Conservation (phyloP, 2,888 invertebrate species). For the Callyntrura sp. region DNA sequence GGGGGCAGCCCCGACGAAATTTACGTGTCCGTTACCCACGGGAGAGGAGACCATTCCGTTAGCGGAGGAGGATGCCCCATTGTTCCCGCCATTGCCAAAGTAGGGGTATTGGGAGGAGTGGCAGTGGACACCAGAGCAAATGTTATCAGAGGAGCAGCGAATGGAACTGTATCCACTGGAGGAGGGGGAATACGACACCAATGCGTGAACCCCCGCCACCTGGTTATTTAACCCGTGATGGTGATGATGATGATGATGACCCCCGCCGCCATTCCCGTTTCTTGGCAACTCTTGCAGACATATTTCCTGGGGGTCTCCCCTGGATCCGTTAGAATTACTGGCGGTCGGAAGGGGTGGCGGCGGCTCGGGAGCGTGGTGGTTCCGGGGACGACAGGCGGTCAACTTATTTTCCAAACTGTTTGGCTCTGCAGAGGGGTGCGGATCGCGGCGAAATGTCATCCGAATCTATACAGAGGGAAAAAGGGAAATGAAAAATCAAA, state of each 20-base stretch:
- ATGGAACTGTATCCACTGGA: conserved; percentile 83
- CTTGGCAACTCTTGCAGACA: conserved; percentile 57
- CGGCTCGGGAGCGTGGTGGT: conserved; percentile 83
- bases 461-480: conserved; percentile 83
- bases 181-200: conserved; percentile 81
- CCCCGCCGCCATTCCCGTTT: conserved; percentile 27
- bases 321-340: conserved; percentile 56
- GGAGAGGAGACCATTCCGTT: conserved; percentile 24
- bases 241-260: conserved; percentile 62
- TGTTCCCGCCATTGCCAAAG: conserved; percentile 11
- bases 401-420: conserved; percentile 79
- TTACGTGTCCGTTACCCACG: not conserved
- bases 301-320: conserved; percentile 64
- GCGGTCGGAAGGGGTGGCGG: conserved; percentile 62
- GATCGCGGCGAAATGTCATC: conserved; percentile 83
- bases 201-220: conserved; percentile 59
- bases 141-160: conserved; percentile 80
- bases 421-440: conserved; percentile 79
- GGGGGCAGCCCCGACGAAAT: not conserved
- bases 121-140: conserved; percentile 66
- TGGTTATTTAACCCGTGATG: conserved; percentile 28
- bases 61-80: not conserved
- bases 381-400: conserved; percentile 76
- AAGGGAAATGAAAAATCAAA: conserved; percentile 4
- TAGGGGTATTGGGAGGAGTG: conserved; percentile 72